Evolutionary conservation across 2,797 vertebrate species (phyloP).

Genomic region (Stomatorhinus walkeri): DNA sequence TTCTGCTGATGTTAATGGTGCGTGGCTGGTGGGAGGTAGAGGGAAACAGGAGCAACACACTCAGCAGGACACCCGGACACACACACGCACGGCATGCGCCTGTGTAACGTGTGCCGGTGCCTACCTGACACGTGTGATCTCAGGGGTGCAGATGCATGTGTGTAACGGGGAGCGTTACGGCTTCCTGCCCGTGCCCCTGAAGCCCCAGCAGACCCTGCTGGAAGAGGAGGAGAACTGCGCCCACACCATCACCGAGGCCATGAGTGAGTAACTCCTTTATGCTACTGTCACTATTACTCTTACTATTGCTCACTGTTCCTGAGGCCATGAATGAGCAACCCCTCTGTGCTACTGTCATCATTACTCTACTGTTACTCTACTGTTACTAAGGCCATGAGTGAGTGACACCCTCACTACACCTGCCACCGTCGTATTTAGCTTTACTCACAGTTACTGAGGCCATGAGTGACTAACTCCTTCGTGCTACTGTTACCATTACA

Average conservation of each 20-base stretch:
- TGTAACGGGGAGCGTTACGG: constrained; percentile 90
- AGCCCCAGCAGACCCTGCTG: constrained; percentile 75
- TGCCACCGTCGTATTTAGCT: neutral
- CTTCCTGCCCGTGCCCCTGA: constrained; percentile 85
- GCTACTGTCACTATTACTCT: neutral
- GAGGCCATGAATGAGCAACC: constrained; percentile 74
- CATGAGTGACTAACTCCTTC: constrained; percentile 62
- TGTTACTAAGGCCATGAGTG: constrained; percentile 72
- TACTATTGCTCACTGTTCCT: constrained; percentile 41
- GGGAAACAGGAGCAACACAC: neutral
- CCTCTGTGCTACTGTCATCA: neutral
- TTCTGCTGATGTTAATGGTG: constrained; percentile 8
- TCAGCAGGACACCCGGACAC: neutral
- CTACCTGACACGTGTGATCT: neutral
- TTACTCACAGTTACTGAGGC: constrained; percentile 60
- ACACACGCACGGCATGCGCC: neutral
- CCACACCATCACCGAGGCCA: constrained; percentile 77
- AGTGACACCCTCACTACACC: constrained; percentile 34
- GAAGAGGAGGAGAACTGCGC: constrained; percentile 85
- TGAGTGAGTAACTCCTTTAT: constrained; percentile 65
- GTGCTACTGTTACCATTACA: neutral
- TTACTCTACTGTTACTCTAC: constrained; percentile 29
- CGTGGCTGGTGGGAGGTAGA: neutral
- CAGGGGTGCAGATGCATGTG: constrained; percentile 88
- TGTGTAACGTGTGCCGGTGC: neutral